phyloP scores from a whole-genome alignment of 1,140 invertebrate genomes.

The honey bee (Apis mellifera) region DNA sequence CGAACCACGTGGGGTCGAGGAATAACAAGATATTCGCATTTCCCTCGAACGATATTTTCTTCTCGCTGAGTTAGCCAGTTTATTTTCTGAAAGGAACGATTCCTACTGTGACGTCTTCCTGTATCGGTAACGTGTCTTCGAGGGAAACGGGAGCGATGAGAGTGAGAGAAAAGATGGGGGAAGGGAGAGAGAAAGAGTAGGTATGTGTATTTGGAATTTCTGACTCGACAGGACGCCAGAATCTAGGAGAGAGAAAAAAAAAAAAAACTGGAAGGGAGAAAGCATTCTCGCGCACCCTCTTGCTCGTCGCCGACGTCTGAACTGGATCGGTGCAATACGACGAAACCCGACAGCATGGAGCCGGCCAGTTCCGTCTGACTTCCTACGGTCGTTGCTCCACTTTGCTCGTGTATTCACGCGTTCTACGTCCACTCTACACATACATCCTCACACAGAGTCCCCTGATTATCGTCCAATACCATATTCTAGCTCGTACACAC shows the following conservation, averaged over 20 bases:
- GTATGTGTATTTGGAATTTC: neutral
- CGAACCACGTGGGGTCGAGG: neutral
- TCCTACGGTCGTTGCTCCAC: constrained; percentile 74
- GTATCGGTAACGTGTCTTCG: constrained; percentile 26
- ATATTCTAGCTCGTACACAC: neutral
- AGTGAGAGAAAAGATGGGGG: neutral
- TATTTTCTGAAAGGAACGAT: constrained; percentile 4
- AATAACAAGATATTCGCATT: constrained; percentile 9
- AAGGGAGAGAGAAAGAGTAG: neutral
- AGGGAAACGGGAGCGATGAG: constrained; percentile 13
- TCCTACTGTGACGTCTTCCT: neutral
- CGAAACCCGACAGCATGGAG: constrained; percentile 74
- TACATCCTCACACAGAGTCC: neutral
- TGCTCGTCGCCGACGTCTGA: constrained; percentile 47
- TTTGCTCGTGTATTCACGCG: constrained; percentile 62
- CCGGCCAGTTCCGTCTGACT: constrained; percentile 69
- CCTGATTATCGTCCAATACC: constrained; percentile 37
- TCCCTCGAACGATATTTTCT: constrained; percentile 4
- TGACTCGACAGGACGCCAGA: constrained; percentile 45
- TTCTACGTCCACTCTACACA: constrained; percentile 26
- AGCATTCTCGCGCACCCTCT: neutral
- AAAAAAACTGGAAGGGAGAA: constrained; percentile 30
- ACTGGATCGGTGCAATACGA: constrained; percentile 73
- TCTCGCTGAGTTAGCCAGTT: constrained; percentile 36
- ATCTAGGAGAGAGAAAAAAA: constrained; percentile 10